These are phyloP conservation scores for Actinemys pallida DNA, from an alignment of 2,113 vertebrate genomes.

Conservation along the genomic window DNA sequence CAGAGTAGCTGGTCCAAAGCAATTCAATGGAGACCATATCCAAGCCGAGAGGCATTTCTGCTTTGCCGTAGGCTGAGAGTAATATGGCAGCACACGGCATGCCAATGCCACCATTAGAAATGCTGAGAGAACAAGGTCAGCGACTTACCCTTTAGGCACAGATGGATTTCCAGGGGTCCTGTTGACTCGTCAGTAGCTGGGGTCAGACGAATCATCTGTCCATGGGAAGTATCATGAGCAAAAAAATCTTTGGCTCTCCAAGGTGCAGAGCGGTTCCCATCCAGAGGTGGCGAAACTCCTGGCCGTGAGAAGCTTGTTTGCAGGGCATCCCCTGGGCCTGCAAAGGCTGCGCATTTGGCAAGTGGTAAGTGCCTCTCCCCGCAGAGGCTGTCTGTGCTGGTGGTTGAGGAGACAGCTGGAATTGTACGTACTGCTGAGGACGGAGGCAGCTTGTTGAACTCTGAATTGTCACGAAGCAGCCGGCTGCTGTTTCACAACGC, in stretches of 20 bases:
- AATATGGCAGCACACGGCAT: not conserved
- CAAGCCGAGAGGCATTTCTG: not conserved
- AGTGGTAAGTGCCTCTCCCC: slow-evolving; percentile 79
- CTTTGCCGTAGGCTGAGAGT: not conserved
- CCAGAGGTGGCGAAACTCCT: slow-evolving; percentile 83
- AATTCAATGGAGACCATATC: not conserved
- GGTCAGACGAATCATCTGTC: not conserved
- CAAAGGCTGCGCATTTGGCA: slow-evolving; percentile 76
- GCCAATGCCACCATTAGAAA: too few relatives aligned
- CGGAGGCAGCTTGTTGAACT: not conserved
- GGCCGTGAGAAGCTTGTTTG: slow-evolving; percentile 82
- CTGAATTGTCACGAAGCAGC: not conserved
- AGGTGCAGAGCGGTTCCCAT: slow-evolving; percentile 86
- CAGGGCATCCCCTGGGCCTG: slow-evolving; percentile 81
- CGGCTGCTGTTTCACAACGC: accelerated
- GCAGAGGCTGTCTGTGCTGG: not conserved
- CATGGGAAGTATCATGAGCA: accelerated
- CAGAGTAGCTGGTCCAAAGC: not conserved
- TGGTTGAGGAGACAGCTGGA: not conserved
- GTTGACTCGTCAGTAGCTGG: not conserved
- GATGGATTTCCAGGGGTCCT: not conserved
- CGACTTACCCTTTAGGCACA: not conserved
- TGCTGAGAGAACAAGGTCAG: not conserved
- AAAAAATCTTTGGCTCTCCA: not conserved
- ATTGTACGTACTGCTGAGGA: not conserved